Base-by-base conservation (phyloP, 1,140 invertebrate species). In the Asobara japonica region DNA sequence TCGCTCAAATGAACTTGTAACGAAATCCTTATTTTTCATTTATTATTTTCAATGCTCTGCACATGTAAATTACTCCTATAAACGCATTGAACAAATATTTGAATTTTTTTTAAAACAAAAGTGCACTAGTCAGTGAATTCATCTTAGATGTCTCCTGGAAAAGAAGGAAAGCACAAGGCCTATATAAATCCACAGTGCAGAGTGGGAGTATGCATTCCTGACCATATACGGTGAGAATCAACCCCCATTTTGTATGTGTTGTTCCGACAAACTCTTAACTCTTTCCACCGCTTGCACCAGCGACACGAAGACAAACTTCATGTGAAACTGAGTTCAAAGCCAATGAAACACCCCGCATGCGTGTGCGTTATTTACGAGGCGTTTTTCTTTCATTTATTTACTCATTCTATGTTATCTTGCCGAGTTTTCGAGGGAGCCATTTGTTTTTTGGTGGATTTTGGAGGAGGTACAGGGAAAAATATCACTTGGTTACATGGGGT, bases 181-280 rank as follows among this genome's bases (percentile, higher is more conserved):
- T 4, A 51, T 68, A 20, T 56, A 56, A 56, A 65, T 69, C 51
- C 66, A 71, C 66, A 22, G 45, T 41, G 45, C 13, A 25, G 70
- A 76, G 73, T 75, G 79, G 73, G 78, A 85, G 84, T 84, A 80
- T 79, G 76, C 82, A 84, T 86, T 86, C 83, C 80, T 85, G 71
- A 73, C 83, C 83, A 82, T 85, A 83, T 86, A 84, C 73, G 83
- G 82, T 71, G 75, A 71, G 69, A 65, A 79, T 77, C 77, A 79
- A 79, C 66, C 75, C 75, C 74, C 69, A 71, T 77, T 73, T 79
- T 73, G 71, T 78, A 56, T 56, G 51, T 56, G 51, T 56, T 56
- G 20, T 25, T 25, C 78, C 36, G 60, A 27, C 62, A 27, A 65
- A 51, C 38, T 65, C 69, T 71, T 69, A 76, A 70, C 75, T 80